phyloP scores from a whole-genome alignment of 2,113 vertebrate genomes.

The Callipepla californica region DNA sequence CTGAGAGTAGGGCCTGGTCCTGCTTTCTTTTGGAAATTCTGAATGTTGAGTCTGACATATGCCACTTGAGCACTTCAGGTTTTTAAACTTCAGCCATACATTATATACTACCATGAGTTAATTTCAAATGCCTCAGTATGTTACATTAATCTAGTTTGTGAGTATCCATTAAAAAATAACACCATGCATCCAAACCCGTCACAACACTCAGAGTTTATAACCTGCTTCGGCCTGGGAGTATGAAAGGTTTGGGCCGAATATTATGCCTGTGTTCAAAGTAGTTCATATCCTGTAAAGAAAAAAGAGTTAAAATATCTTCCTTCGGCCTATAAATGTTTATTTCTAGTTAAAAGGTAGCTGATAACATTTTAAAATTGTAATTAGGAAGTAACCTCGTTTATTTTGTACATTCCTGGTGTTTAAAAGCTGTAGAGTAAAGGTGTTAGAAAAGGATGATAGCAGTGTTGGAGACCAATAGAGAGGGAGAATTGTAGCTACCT shows the following conservation, averaged over 20 bases:
- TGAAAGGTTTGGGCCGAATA: conserved; percentile 90
- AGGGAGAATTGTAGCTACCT: neutral
- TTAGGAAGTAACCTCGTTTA: neutral
- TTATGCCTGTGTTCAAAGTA: conserved; percentile 95
- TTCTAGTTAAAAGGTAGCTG: neutral
- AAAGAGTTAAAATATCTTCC: conserved; percentile 65
- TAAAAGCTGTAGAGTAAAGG: neutral
- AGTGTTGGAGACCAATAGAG: neutral
- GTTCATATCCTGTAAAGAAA: conserved; percentile 86
- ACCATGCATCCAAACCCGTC: conserved; percentile 79
- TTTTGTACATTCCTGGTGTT: neutral
- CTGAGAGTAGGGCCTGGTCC: neutral
- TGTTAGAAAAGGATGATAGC: neutral
- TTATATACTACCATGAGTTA: neutral
- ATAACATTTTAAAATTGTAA: neutral
- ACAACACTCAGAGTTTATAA: conserved; percentile 79
- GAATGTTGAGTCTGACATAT: neutral
- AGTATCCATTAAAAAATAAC: conserved; percentile 44
- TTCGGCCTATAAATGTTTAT: conserved; percentile 9
- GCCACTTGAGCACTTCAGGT: neutral
- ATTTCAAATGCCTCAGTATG: conserved; percentile 12
- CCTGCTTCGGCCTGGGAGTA: conserved; percentile 87
- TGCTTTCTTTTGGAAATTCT: neutral
- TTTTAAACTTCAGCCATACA: conserved; percentile 27
- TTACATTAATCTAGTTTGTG: conserved; percentile 34